Evolutionary conservation across 2,888 invertebrate species (phyloP).

Genomic region (Hipparchia semele): DNA sequence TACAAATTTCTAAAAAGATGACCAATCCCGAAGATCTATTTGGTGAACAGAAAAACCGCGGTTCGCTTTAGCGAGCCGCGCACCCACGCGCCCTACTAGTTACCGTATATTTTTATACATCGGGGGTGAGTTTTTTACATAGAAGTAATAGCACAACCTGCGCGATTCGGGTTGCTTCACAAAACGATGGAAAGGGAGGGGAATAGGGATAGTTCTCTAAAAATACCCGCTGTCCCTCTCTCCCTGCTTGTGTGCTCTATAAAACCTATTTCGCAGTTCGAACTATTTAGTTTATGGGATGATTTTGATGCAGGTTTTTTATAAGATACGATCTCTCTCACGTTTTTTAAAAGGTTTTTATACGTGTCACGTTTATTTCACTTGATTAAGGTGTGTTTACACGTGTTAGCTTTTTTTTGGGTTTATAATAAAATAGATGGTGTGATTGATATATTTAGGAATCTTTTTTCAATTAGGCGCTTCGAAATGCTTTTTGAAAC

Average conservation of each 20-base stretch:
- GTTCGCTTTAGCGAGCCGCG: too few species aligned
- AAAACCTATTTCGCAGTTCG: conserved; percentile 45
- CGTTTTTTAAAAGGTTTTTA: conserved; percentile 73
- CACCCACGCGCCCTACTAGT: too few species aligned
- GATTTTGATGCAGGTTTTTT: conserved; percentile 51
- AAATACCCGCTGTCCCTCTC: not conserved
- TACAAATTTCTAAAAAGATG: too few species aligned
- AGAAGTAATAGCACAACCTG: not conserved
- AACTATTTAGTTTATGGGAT: conserved; percentile 55
- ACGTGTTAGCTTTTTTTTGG: conserved; percentile 56
- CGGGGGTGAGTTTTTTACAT: conserved; percentile 63
- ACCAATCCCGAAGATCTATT: too few species aligned
- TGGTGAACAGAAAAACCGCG: too few species aligned
- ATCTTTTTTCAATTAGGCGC: not conserved
- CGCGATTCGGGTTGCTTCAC: not conserved
- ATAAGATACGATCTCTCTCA: conserved; percentile 72
- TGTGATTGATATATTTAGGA: not conserved
- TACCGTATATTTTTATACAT: conserved; percentile 45
- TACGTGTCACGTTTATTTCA: conserved; percentile 60
- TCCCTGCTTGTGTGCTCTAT: not conserved
- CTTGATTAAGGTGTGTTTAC: conserved; percentile 73
- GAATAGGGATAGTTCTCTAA: not conserved
- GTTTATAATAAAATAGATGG: conserved; percentile 19
- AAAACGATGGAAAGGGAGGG: conserved; percentile 1
- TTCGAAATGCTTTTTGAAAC: not conserved